Conservation (phyloP, 2,888 invertebrate species). For the Mimumesa dahlbomi region DNA sequence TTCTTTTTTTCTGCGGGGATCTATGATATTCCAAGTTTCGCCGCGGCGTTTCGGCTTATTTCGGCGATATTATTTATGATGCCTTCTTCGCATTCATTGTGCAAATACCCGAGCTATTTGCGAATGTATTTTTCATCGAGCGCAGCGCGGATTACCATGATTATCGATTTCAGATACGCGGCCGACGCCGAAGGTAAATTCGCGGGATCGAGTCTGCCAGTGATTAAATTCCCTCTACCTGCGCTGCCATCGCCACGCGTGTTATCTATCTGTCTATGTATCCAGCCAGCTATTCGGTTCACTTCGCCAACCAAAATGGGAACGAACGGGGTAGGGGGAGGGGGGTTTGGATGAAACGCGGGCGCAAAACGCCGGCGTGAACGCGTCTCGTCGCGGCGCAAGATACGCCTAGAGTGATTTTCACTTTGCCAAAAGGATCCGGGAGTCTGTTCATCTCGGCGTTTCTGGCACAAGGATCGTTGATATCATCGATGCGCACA, state of each 20-base stretch:
- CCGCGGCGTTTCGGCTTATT: not conserved
- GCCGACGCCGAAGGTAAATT: conserved; percentile 4
- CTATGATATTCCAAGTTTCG: too few relatives aligned
- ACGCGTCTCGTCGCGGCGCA: too few relatives aligned
- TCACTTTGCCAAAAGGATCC: too few relatives aligned
- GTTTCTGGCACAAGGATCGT: too few relatives aligned
- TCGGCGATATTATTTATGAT: not conserved
- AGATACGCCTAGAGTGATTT: too few relatives aligned
- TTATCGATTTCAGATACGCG: conserved; percentile 20
- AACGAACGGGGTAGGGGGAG: too few relatives aligned
- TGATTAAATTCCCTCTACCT: conserved; percentile 32
- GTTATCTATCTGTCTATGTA: conserved; percentile 7
- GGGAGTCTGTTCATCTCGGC: too few relatives aligned
- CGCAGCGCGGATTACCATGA: conserved; percentile 1
- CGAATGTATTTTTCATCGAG: conserved; percentile 14
- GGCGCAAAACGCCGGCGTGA: too few relatives aligned
- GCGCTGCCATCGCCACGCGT: conserved; percentile 13
- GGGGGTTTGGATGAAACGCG: too few relatives aligned
- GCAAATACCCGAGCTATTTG: conserved; percentile 7
- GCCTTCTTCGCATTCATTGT: not conserved
- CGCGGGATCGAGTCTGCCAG: conserved; percentile 3
- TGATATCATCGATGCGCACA: too few relatives aligned
- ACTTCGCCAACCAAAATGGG: conserved; percentile 9
- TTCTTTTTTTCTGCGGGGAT: too few relatives aligned
- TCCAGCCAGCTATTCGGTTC: conserved; percentile 4